Base-by-base conservation (phyloP, 2,113 vertebrate species). In the Lagenorhynchus albirostris region DNA sequence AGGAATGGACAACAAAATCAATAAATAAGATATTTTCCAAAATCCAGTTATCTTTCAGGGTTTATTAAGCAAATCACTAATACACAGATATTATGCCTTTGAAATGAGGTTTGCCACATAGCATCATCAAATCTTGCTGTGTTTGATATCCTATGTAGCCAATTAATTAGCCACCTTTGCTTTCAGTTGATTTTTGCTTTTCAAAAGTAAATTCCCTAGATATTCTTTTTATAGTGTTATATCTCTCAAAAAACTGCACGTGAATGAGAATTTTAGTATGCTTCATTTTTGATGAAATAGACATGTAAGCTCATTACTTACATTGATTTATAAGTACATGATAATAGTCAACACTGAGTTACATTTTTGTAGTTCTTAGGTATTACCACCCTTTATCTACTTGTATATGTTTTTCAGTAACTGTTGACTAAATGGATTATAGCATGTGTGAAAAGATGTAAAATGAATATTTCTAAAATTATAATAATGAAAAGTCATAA, bases 391-490 rank as follows among this genome's bases (percentile, higher is more conserved):
- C n/a, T 90, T 90, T 55, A 76, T 15, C 65, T 62, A 85, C 76
- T 94, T 97, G 95, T 96, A 55, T 94, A 29, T 98, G 94, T 95
- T 93, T 85, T 74, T 79, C 41, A 65, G 5, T 70, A 96, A 71
- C 23, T 74, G 17, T 81, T 92, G 63, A 96, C 71, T 41, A 53
- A 53, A 31, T 93, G 62, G 23, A n/a, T n/a, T 70, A 8, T 84
- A 60, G 70, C 17, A 23, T 79, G 62, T 71, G 6, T 71, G 9
- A 85, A 85, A 96, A 96, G 74, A 96, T 80, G 20, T 96, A 91
- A 92, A 97, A 94, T 97, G 65, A 41, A 74, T 91, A 89, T 92
- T 98, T 95, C 95, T 97, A 96, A 97, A 97, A 70, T 96, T 94
- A 73, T 88, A 96, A 88, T 18, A 26, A 97, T 94, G 95, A 95